phyloP scores from a whole-genome alignment of 2,113 vertebrate species.

The Carassius auratus region DNA sequence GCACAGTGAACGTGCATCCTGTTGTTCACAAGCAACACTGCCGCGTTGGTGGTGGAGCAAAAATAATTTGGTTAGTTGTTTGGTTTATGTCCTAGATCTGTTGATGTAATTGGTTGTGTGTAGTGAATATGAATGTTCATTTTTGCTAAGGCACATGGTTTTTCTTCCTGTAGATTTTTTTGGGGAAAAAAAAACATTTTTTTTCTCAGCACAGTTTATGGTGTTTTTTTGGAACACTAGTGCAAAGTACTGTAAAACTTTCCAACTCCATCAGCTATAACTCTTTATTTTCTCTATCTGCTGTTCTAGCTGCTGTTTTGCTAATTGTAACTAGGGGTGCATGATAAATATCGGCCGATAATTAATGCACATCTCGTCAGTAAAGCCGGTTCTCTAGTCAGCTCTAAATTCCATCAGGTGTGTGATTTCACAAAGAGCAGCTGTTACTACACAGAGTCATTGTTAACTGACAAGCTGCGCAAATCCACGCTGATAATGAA shows the following conservation, averaged over 20 bases:
- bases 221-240: background rate
- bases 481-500: no score
- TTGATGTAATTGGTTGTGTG: background rate
- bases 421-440: no score
- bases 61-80: constrained; percentile 1
- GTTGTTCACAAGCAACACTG: background rate
- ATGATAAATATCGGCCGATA: no score
- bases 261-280: background rate
- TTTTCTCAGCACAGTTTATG: no score
- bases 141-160: background rate
- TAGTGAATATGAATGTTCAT: background rate
- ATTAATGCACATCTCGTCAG: no score
- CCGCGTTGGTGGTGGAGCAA: background rate
- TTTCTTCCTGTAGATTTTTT: background rate
- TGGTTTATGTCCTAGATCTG: background rate
- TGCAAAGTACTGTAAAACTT: background rate
- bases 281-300: background rate
- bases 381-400: no score
- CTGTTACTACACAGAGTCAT: no score
- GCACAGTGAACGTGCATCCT: background rate
- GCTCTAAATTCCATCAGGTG: no score
- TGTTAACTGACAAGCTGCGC: no score
- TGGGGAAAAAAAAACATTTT: background rate
- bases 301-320: background rate
- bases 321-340: no score